Percentiles rank a stretch among this genome's conserved stretches.
Evolutionary conservation across 2,113 vertebrate species (phyloP).

Genomic region (Campylomormyrus numenius): DNA sequence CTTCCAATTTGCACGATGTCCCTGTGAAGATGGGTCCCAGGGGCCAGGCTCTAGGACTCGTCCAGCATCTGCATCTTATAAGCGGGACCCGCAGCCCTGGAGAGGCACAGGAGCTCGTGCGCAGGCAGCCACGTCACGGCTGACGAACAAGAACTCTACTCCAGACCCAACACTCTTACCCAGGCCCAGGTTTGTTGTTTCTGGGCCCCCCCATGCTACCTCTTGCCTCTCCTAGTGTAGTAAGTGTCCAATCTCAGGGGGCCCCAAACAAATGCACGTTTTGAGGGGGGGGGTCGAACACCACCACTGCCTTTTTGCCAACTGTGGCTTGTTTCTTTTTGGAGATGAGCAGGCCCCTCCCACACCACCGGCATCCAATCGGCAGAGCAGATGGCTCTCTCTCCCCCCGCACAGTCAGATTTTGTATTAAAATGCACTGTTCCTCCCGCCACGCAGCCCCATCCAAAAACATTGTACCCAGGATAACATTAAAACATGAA

Average conservation of each 20-base stretch:
- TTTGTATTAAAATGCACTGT: conserved; percentile 13
- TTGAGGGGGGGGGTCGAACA: not conserved
- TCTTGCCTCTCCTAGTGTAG: not conserved
- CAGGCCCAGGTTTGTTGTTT: not conserved
- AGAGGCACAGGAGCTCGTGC: no score
- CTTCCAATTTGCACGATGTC: conserved; percentile 37
- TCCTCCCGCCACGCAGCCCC: not conserved
- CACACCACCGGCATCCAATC: not conserved
- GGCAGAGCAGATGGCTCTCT: not conserved
- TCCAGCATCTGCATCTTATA: conserved; percentile 8
- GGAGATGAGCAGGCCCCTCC: not conserved
- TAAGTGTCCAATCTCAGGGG: not conserved
- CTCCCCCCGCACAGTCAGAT: not conserved
- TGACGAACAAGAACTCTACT: conserved; percentile 28
- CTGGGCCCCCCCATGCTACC: not conserved
- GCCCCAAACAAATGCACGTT: not conserved
- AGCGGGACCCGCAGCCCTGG: not conserved
- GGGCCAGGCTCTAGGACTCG: conserved; percentile 50
- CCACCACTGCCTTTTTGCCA: not conserved
- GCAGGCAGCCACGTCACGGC: not conserved
- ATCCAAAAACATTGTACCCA: not conserved
- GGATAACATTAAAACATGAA: conserved; percentile 48
- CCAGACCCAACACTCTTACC: conserved; percentile 44
- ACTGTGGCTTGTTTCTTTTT: not conserved
- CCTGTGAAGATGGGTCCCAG: conserved; percentile 60